These are phyloP conservation scores for Drosophila ustulata DNA, from an alignment of 2,888 invertebrate genomes.

Conservation along the genomic window DNA sequence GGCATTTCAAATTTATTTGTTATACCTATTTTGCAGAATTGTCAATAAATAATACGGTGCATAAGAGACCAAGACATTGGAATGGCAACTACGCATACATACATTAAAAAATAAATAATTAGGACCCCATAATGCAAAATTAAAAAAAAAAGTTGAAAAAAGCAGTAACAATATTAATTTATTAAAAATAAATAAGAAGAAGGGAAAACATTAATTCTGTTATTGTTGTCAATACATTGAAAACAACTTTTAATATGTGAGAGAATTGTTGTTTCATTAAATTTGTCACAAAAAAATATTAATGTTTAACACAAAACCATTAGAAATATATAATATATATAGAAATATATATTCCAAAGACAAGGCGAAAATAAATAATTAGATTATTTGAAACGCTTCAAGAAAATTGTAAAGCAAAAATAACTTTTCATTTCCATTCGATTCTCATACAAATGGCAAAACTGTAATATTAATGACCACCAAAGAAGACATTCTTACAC, in stretches of 20 bases:
- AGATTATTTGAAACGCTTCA: conserved; percentile 52
- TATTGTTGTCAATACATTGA: conserved; percentile 69
- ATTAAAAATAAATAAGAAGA: conserved; percentile 32
- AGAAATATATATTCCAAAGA: conserved; percentile 44
- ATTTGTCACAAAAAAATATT: conserved; percentile 71
- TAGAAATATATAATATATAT: conserved; percentile 42
- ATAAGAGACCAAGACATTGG: conserved; percentile 44
- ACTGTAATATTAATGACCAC: conserved; percentile 54
- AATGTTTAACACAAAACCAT: conserved; percentile 55
- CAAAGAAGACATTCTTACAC: conserved; percentile 34
- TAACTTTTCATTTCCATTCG: conserved; percentile 21
- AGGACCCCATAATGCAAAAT: conserved; percentile 35
- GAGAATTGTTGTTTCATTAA: conserved; percentile 74
- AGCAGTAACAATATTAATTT: conserved; percentile 43
- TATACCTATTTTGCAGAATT: conserved; percentile 44
- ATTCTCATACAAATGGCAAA: conserved; percentile 18
- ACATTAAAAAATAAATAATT: conserved; percentile 32
- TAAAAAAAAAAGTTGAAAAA: conserved; percentile 15
- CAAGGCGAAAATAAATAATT: conserved; percentile 34
- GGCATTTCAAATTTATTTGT: not conserved
- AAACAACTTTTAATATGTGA: conserved; percentile 64
- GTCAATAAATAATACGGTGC: conserved; percentile 42
- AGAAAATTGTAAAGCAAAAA: conserved; percentile 41
- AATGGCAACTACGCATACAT: conserved; percentile 64
- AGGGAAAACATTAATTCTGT: conserved; percentile 59